These are phyloP conservation scores for Tetragonisca angustula DNA, from an alignment of 2,888 invertebrate genomes.

Conservation along the genomic window DNA sequence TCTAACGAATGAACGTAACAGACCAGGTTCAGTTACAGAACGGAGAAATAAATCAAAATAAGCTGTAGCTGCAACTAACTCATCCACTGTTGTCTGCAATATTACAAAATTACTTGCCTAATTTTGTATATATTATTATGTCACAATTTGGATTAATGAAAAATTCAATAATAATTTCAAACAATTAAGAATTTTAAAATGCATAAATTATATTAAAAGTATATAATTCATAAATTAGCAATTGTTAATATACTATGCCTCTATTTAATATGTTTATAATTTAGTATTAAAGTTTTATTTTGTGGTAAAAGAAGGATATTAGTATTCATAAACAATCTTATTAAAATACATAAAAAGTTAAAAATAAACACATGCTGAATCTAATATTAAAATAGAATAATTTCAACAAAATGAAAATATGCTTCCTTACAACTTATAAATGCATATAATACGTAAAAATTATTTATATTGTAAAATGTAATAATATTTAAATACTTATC, in stretches of 20 bases:
- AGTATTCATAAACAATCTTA: slow-evolving; percentile 7
- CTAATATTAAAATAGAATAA: slow-evolving; percentile 1
- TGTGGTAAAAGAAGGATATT: slow-evolving; percentile 73
- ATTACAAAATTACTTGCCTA: slow-evolving; percentile 16
- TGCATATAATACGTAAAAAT: neutral
- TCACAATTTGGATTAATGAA: neutral
- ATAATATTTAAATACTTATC: too few relatives aligned
- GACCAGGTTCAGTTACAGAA: slow-evolving; percentile 93
- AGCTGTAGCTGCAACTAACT: slow-evolving; percentile 96
- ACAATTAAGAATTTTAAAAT: neutral
- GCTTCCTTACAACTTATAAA: neutral
- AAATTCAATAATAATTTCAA: neutral
- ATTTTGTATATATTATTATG: neutral
- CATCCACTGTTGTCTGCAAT: slow-evolving; percentile 92
- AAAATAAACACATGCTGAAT: slow-evolving; percentile 4
- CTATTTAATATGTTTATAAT: neutral
- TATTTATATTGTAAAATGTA: too few relatives aligned
- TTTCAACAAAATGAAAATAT: neutral
- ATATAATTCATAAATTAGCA: slow-evolving; percentile 2
- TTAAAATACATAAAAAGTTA: slow-evolving; percentile 15
- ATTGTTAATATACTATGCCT: slow-evolving; percentile 19
- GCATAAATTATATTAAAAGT: neutral
- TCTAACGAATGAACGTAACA: slow-evolving; percentile 92
- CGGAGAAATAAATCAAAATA: slow-evolving; percentile 96
- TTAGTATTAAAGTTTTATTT: slow-evolving; percentile 24